A percentile compares a stretch with the other conserved stretches of the same genome.
Conservation (phyloP, 35 echinoderm and acorn worm genomes). For the Anneissia japonica region DNA sequence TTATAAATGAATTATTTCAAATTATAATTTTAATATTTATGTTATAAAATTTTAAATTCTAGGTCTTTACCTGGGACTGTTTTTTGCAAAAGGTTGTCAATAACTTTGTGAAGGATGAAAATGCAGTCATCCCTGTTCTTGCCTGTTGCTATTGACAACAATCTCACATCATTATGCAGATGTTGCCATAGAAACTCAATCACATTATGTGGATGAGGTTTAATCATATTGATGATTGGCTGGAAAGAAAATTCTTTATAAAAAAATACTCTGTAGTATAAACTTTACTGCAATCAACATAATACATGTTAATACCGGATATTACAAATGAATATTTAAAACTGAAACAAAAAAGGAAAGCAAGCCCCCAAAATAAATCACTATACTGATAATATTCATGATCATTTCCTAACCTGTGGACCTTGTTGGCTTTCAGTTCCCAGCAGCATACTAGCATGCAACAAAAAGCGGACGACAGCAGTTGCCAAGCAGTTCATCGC, state of each 20-base stretch:
- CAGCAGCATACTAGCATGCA: slow-evolving; percentile 5
- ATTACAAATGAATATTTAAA: no score
- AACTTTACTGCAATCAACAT: no score
- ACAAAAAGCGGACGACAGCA: background rate
- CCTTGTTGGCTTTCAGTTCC: background rate
- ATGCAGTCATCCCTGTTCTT: slow-evolving; percentile 22
- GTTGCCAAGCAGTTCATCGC: background rate
- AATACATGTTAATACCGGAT: no score
- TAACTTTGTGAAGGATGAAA: slow-evolving; percentile 16
- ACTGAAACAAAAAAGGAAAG: no score
- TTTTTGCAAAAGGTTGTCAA: background rate
- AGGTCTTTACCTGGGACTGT: background rate
- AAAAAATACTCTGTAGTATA: no score
- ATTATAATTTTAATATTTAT: no score
- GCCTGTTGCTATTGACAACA: slow-evolving; percentile 16
- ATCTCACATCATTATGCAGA: background rate
- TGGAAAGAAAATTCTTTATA: no score
- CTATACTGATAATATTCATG: no score
- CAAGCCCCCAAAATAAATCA: no score
- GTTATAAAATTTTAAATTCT: no score
- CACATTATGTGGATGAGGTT: background rate
- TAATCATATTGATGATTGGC: background rate
- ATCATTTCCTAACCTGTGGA: no score
- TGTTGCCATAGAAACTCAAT: slow-evolving; percentile 23
- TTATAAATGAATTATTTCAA: no score